Evolutionary conservation across 2,113 vertebrate species (phyloP).

Genomic region (Cebus imitator): DNA sequence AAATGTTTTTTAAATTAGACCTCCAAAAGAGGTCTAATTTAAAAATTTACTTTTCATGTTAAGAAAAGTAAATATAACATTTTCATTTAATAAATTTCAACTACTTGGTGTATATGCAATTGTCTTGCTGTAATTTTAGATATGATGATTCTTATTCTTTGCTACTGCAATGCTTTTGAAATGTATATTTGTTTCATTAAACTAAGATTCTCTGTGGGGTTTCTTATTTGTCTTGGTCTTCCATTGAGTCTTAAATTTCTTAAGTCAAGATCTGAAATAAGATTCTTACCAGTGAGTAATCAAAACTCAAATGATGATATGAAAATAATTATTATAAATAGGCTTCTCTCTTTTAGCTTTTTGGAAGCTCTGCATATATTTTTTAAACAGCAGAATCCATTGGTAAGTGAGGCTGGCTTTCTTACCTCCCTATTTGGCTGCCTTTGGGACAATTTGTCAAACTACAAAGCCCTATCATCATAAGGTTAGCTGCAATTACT

Average conservation of each 20-base stretch:
- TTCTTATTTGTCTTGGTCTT: not conserved
- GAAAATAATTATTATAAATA: not conserved
- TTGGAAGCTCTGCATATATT: not conserved
- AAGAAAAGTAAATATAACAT: not conserved
- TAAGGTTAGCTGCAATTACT: not conserved
- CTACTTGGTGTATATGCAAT: not conserved
- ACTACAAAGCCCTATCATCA: not conserved
- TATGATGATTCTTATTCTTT: not conserved
- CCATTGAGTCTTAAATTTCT: not conserved
- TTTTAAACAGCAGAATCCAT: not conserved
- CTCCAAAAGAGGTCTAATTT: not conserved
- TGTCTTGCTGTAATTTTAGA: not conserved
- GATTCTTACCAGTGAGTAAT: not conserved
- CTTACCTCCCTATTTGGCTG: not conserved
- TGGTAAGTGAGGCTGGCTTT: not conserved
- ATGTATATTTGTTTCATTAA: conserved; percentile 7
- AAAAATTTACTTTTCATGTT: no score
- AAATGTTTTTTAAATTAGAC: not conserved
- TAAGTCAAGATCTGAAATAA: not conserved
- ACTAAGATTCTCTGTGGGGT: not conserved
- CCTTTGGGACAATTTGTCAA: not conserved
- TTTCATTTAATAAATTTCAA: not conserved
- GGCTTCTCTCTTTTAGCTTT: not conserved
- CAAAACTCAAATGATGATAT: not conserved
- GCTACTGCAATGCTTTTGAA: not conserved